Evolutionary conservation across 2,797 vertebrate species (phyloP), one percentile per base, ranked within the genome.

Genomic region (Enteromius afrohamiltoni): DNA sequence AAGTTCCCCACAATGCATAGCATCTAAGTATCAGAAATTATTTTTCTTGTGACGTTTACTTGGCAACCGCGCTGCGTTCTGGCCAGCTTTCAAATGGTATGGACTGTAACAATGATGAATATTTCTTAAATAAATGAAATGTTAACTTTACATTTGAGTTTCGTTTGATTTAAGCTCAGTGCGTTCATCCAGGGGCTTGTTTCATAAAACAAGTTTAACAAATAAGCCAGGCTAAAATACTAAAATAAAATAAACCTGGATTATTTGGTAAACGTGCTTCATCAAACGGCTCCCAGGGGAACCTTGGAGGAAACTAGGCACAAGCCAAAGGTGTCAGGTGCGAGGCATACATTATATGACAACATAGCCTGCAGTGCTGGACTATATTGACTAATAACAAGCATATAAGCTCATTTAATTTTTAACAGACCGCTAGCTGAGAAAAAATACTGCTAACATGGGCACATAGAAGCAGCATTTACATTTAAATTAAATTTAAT

Each of bases 21-120:
- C 8, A 34, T 21, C 21, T 4, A 51, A 34, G 45, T 40, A 53
- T 42, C 42, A 11, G 3, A 31, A 60, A 70, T 49, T 14, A 71
- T 78, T 78, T 55, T 60, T 26, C 26, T 40, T 58, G 23, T 47
- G 34, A 58, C 26, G 40, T 67, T 69, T 21, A 37, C 65, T 64
- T 21, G 21, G 42, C 53, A 82, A 83, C 17, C 60, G 64, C 7
- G 62, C 65, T 70, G 74, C 75, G 60, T 58, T 68, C 31, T 47
- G 64, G 74, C 55, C 60, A 83, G 81, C 49, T 60, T 49, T 77
- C 34, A 77, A 69, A 83, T 34, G 21, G 74, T 34, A 76, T 65
- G 34, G 81, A 77, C 19, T 75, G 60, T 51, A 82, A 81, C 45
- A 17, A 76, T 26, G 23, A 75, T 21, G 34, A 68, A 65, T 1